Evolutionary conservation across 2,888 invertebrate genomes (phyloP), one percentile per base, ranked within the genome.

Genomic region (Uloborus plumipes): DNA sequence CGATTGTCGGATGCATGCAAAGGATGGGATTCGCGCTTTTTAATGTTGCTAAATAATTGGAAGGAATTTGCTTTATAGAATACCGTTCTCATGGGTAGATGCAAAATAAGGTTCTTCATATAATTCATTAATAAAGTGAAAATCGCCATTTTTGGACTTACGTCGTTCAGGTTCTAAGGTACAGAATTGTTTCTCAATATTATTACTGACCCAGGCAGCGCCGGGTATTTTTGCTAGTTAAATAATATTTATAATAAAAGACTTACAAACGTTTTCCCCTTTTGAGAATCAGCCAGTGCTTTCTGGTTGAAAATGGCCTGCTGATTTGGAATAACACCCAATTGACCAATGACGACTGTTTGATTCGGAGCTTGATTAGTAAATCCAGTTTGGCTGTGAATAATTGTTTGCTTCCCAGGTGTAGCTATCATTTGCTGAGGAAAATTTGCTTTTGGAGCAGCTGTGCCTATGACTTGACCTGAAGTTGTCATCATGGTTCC

Each of bases 371-470:
- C 77, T 18, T 55, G 20, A 22, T 85, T 84, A 26, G 86, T 85
- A 87, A 94, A 53, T 94, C 93, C 31, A 94, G 94, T 81, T 94
- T 93, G 20, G 93, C 93, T 72, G 91, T 87, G 92, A 90, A 89
- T 92, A 92, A 84, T 75, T 47, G 85, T 93, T 87, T 93, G 93
- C 88, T 94, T 94, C 3, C 93, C 91, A 50, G 77, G 72, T 0
- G 94, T 93, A 9, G 92, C 90, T 59, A 96, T 90, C 94, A 96
- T 95, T 87, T 95, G 95, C 66, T 94, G 93, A 0, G 90, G 89
- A 89, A 94, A 95, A 88, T 95, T 95, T 2, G 95, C 94, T 88
- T 96, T 96, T 9, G 18, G 70, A 31, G 59, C 65, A 20, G 94
- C 93, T 22, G 94, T 93, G 11, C 95, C 92, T 85, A 96, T 95